Conservation (phyloP, 2,113 vertebrate species). For the Halcyon senegalensis region DNA sequence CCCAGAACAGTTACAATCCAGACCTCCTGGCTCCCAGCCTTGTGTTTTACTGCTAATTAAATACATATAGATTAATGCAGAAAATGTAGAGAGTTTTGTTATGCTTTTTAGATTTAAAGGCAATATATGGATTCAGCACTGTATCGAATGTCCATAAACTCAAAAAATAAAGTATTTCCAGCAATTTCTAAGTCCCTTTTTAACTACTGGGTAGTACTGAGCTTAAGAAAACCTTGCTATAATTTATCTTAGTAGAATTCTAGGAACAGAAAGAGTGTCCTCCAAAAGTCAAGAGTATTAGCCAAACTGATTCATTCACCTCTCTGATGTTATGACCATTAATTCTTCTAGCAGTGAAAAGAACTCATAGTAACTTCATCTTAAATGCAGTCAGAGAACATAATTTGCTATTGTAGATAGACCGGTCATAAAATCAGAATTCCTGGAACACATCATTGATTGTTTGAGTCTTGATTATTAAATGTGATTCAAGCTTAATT, state of each 20-base stretch:
- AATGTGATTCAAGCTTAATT: neutral
- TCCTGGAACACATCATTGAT: neutral
- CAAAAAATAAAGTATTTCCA: constrained; percentile 46
- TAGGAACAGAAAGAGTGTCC: neutral
- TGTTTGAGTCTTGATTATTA: neutral
- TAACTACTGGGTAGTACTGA: neutral
- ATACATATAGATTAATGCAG: constrained; percentile 31
- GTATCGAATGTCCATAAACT: constrained; percentile 53
- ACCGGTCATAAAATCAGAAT: neutral
- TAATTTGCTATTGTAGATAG: neutral
- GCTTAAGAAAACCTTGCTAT: neutral
- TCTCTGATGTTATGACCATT: neutral
- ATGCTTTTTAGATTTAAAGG: constrained; percentile 46
- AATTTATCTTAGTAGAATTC: neutral
- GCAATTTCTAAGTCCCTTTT: neutral
- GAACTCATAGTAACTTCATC: neutral
- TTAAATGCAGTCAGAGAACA: neutral
- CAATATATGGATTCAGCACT: constrained; percentile 41
- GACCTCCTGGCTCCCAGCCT: constrained; percentile 52
- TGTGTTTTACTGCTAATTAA: constrained; percentile 53
- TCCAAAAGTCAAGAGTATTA: neutral
- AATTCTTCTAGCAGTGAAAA: neutral
- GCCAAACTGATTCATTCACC: neutral
- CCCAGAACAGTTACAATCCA: constrained; percentile 28
- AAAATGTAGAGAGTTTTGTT: constrained; percentile 38